Conservation (phyloP, 2,797 vertebrate species). For the Pelochelys cantorii region DNA sequence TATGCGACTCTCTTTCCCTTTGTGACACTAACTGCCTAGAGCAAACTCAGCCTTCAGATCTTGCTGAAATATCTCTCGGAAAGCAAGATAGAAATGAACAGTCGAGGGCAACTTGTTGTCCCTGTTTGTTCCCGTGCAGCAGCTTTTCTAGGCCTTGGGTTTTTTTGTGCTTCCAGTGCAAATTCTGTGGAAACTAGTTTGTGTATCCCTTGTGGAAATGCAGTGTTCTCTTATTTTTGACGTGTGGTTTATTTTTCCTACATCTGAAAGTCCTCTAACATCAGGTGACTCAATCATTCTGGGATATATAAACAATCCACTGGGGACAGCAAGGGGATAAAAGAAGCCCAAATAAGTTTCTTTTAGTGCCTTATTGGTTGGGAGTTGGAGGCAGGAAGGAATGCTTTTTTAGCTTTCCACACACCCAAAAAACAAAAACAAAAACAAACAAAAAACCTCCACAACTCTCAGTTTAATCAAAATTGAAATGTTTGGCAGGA, state of each 20-base stretch:
- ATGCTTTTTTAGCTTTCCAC: not conserved
- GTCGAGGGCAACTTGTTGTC: not conserved
- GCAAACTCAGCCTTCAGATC: conserved; percentile 53
- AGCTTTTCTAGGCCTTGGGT: conserved; percentile 20
- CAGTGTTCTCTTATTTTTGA: conserved; percentile 45
- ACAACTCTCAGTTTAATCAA: not conserved
- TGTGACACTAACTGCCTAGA: conserved; percentile 49
- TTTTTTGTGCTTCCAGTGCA: not conserved
- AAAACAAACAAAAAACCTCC: too few species aligned
- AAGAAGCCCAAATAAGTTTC: not conserved
- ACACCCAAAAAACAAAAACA: not conserved
- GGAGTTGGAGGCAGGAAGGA: too few species aligned
- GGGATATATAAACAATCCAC: not conserved
- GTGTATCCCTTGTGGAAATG: not conserved
- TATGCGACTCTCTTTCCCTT: conserved; percentile 19
- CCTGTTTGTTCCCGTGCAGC: conserved; percentile 35
- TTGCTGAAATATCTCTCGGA: conserved; percentile 43
- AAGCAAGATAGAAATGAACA: conserved; percentile 44
- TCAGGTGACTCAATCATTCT: not conserved
- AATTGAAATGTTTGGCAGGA: not conserved
- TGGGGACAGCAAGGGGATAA: not conserved
- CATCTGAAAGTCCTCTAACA: not conserved
- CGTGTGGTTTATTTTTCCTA: not conserved
- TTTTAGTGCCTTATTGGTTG: not conserved
- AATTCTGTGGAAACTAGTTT: not conserved